phyloP scores from a whole-genome alignment of 2,888 invertebrate genomes.

The Xanthia togata region DNA sequence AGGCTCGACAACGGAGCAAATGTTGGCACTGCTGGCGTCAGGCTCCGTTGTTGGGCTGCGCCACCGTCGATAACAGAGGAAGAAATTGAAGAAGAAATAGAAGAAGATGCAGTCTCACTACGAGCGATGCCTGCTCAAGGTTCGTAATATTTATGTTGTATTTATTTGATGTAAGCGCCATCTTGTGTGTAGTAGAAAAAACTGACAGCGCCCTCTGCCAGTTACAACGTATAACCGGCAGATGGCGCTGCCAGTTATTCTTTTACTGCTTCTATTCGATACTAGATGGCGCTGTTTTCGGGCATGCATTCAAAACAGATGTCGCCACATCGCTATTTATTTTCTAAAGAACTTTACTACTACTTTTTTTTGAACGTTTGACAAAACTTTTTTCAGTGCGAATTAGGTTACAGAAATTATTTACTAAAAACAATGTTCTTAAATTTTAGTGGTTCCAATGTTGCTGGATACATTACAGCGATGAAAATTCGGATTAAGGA shows the following conservation, averaged over 20 bases:
- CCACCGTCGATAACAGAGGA: constrained; percentile 93
- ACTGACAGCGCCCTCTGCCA: constrained; percentile 48
- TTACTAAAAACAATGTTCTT: neutral
- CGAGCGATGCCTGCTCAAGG: constrained; percentile 92
- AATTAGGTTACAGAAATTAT: neutral
- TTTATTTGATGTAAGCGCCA: constrained; percentile 64
- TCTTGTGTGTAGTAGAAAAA: constrained; percentile 65
- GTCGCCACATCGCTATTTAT: constrained; percentile 43
- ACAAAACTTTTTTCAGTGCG: neutral
- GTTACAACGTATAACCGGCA: neutral
- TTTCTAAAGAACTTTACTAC: neutral
- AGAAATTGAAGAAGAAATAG: constrained; percentile 91
- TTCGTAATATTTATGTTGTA: constrained; percentile 73
- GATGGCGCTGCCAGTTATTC: no score
- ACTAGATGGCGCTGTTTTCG: constrained; percentile 70
- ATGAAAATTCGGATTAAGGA: neutral
- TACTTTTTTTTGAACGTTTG: no score
- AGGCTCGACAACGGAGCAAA: constrained; percentile 93
- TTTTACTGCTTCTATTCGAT: constrained; percentile 52
- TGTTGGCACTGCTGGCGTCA: constrained; percentile 91
- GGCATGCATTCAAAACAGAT: constrained; percentile 44
- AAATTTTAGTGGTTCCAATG: neutral
- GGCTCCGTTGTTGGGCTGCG: constrained; percentile 91
- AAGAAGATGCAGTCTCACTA: constrained; percentile 92
- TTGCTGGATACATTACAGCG: no score